Evolutionary conservation across 92 coral and sea anemone species (phyloP).

Genomic region (Heliopora coerulea): DNA sequence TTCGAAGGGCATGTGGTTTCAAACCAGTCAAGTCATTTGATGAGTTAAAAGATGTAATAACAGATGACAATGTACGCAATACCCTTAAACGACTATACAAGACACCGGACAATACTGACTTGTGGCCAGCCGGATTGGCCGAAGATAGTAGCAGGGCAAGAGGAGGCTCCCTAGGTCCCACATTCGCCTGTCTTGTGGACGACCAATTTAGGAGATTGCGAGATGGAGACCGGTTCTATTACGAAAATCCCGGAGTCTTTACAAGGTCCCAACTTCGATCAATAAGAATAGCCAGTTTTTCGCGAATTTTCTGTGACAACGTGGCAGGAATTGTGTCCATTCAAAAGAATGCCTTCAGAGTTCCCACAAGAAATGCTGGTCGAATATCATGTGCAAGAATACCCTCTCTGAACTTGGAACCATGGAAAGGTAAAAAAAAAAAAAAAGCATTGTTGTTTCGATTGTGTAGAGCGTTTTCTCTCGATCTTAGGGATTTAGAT

Average conservation of each 20-base stretch:
- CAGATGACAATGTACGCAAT: background rate
- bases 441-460: too few relatives aligned
- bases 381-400: constrained; percentile 9
- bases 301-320: constrained; percentile 19
- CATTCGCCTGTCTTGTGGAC: constrained; percentile 17
- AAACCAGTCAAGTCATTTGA: constrained; percentile 3
- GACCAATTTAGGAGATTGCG: constrained; percentile 4
- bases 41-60: background rate
- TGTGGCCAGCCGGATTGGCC: constrained; percentile 31
- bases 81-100: background rate
- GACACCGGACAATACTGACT: constrained; percentile 5
- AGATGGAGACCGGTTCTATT: constrained; percentile 22
- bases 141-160: constrained; percentile 13
- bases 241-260: background rate
- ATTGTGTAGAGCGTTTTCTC: too few relatives aligned
- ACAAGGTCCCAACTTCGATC: background rate
- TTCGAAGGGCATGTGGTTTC: constrained; percentile 33
- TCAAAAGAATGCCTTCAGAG: constrained; percentile 4
- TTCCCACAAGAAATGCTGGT: background rate
- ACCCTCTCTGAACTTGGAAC: background rate
- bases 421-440: constrained; percentile 24
- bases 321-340: constrained; percentile 9
- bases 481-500: too few relatives aligned
- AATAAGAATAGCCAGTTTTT: background rate
- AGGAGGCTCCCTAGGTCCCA: constrained; percentile 15